Evolutionary conservation across 2,888 invertebrate genomes (phyloP).

Genomic region (Parasteatoda lunata): DNA sequence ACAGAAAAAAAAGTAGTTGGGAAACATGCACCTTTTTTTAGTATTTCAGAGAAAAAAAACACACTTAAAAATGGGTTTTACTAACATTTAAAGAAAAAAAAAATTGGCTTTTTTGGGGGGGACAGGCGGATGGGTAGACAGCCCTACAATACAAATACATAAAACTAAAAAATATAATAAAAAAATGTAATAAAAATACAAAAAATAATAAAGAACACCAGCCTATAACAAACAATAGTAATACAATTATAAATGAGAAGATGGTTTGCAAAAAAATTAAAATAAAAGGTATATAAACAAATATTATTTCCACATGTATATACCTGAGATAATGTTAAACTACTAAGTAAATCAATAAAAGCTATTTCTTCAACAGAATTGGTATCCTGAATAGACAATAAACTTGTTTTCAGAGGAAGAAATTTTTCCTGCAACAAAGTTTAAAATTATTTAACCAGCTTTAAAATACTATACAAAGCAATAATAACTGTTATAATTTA

Average conservation of each 20-base stretch:
- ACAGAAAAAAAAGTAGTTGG: too few relatives aligned
- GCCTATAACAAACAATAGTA: neutral
- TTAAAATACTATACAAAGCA: neutral
- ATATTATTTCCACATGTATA: neutral
- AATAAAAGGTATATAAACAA: neutral
- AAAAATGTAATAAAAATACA: neutral
- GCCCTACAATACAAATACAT: too few relatives aligned
- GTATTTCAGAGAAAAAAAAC: too few relatives aligned
- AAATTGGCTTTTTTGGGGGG: too few relatives aligned
- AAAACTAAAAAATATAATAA: neutral
- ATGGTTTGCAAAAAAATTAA: neutral
- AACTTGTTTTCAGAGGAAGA: constrained; percentile 11
- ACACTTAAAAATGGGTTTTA: too few relatives aligned
- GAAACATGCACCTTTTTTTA: too few relatives aligned
- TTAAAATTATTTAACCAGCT: neutral
- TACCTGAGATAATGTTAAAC: constrained; percentile 34
- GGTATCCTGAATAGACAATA: constrained; percentile 26
- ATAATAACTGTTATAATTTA: neutral
- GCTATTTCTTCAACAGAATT: constrained; percentile 11
- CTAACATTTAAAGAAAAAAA: too few relatives aligned
- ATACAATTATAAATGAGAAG: neutral
- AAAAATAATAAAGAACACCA: neutral
- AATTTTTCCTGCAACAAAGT: constrained; percentile 37
- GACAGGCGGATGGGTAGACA: too few relatives aligned
- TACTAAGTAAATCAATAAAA: constrained; percentile 23